Percentiles rank a stretch among this genome's conserved stretches.
These are phyloP conservation scores for Tragulus kanchil DNA, from an alignment of 2,113 vertebrate species.

Conservation along the genomic window DNA sequence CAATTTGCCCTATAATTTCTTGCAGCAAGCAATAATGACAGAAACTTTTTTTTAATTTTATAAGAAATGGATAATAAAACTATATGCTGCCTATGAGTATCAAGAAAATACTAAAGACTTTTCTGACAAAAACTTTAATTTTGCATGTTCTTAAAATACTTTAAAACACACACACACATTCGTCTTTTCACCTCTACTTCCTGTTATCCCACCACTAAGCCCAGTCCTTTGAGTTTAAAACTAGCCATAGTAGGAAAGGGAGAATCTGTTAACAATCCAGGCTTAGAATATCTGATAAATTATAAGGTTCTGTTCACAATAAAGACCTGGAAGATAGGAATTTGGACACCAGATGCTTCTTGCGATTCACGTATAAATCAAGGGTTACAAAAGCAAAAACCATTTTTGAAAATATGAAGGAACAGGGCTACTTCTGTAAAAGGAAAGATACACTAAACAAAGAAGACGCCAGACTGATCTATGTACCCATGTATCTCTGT, in stretches of 20 bases:
- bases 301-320: background rate
- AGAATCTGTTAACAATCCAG: background rate
- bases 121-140: background rate
- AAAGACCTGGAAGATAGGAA: background rate
- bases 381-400: background rate
- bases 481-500: background rate
- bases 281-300: background rate
- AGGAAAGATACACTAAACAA: background rate
- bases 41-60: background rate
- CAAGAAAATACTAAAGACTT: background rate
- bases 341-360: background rate
- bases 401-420: background rate
- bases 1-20: constrained; percentile 19
- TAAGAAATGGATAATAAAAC: constrained; percentile 28
- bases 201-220: rapidly evolving
- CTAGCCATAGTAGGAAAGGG: background rate
- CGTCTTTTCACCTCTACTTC: background rate
- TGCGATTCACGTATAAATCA: no score
- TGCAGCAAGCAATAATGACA: background rate
- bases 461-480: background rate
- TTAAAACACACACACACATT: background rate
- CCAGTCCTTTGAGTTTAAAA: background rate
- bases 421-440: background rate
- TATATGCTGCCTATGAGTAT: background rate
- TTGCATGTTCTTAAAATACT: background rate